Evolutionary conservation across 2,888 invertebrate genomes (phyloP).

Genomic region (Parthenolecanium corni): DNA sequence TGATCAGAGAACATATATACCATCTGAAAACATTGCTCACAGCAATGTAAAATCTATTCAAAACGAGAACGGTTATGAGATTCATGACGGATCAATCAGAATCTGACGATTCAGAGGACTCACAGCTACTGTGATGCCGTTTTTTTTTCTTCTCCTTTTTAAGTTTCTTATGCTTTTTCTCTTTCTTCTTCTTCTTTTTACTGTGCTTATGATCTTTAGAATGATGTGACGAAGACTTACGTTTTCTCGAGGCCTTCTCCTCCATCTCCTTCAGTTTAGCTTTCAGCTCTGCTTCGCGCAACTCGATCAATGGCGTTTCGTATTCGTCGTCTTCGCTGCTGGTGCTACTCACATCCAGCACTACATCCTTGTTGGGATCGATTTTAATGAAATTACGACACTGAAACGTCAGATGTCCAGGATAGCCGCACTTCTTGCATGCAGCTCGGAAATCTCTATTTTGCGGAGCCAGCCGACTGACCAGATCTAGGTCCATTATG

Average conservation of each 20-base stretch:
- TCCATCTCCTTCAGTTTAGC: constrained; percentile 56
- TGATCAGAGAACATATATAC: too few relatives aligned
- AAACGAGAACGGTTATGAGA: too few relatives aligned
- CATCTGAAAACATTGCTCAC: too few relatives aligned
- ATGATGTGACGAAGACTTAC: constrained; percentile 34
- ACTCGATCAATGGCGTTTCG: constrained; percentile 65
- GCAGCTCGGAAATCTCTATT: constrained; percentile 49
- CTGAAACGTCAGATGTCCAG: constrained; percentile 90
- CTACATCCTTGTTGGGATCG: constrained; percentile 83
- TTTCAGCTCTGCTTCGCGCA: constrained; percentile 64
- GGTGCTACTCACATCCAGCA: constrained; percentile 87
- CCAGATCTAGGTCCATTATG: constrained; percentile 7
- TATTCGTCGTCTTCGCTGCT: constrained; percentile 69
- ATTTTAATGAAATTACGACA: constrained; percentile 88
- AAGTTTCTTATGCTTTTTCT: constrained; percentile 8
- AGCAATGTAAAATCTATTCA: too few relatives aligned
- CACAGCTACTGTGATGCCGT: neutral
- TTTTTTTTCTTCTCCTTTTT: constrained; percentile 15
- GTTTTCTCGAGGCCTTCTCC: constrained; percentile 48
- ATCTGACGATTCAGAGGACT: neutral
- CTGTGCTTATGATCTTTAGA: neutral
- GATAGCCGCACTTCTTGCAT: constrained; percentile 91
- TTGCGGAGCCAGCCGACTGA: constrained; percentile 6
- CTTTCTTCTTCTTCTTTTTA: neutral
- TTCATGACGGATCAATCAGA: neutral